Evolutionary conservation across 2,797 vertebrate species (phyloP).

Genomic region (Parambassis ranga): DNA sequence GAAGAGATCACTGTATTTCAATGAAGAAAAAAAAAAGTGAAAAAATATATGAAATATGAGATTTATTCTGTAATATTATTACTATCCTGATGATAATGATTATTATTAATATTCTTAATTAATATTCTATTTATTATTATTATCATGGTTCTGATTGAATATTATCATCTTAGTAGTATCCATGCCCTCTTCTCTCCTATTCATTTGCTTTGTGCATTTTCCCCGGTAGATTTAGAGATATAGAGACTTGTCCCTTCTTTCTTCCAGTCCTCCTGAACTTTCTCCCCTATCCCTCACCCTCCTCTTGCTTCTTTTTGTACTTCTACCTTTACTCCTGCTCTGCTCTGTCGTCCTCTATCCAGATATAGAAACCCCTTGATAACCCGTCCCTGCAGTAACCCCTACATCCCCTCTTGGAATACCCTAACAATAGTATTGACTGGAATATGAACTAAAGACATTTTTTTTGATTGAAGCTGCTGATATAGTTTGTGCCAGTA

Average conservation of each 20-base stretch:
- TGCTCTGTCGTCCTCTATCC: constrained; percentile 41
- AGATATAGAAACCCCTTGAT: constrained; percentile 32
- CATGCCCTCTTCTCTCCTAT: constrained; percentile 61
- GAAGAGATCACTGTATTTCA: constrained; percentile 89
- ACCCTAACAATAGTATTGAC: constrained; percentile 41
- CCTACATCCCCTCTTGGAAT: constrained; percentile 21
- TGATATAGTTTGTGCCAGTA: constrained; percentile 53
- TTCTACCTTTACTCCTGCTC: constrained; percentile 7
- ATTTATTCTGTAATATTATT: constrained; percentile 98
- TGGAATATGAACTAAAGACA: constrained; percentile 32
- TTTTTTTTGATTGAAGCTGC: constrained; percentile 41
- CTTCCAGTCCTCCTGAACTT: constrained; percentile 7
- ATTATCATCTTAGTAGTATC: constrained; percentile 76
- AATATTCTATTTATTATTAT: constrained; percentile 83
- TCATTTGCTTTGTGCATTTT: constrained; percentile 90
- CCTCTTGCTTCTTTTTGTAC: constrained; percentile 29
- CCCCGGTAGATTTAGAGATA: constrained; percentile 73
- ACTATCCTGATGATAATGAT: constrained; percentile 82
- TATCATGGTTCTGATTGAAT: constrained; percentile 77
- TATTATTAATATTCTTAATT: constrained; percentile 83
- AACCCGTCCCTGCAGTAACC: constrained; percentile 28
- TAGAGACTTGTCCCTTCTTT: constrained; percentile 47
- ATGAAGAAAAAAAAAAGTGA: constrained; percentile 88
- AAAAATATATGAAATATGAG: constrained; percentile 86
- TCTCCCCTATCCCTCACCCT: constrained; percentile 8